Conservation (phyloP, 1,140 invertebrate species). For the Battus philenor region DNA sequence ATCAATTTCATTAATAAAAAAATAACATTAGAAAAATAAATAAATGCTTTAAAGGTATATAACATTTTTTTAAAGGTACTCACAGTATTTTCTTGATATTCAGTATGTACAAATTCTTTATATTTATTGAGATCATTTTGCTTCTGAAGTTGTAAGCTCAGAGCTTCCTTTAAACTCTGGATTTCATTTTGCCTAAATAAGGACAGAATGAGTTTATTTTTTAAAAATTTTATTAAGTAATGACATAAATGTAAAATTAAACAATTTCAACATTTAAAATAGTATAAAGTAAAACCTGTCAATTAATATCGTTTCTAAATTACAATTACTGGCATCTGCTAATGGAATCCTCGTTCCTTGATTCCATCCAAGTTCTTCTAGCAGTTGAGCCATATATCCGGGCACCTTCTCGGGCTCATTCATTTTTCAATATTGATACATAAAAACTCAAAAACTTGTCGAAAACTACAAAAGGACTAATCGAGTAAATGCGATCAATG, state of each 20-base stretch:
- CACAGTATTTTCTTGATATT: conserved; percentile 78
- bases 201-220: no score
- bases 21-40: no score
- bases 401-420: conserved; percentile 31
- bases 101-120: conserved; percentile 70
- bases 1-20: no score
- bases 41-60: no score
- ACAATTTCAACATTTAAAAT: conserved; percentile 1
- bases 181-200: conserved; percentile 66
- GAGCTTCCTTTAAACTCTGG: conserved; percentile 56
- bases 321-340: conserved; percentile 82
- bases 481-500: no score
- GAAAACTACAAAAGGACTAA: no score
- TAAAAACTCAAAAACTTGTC: no score
- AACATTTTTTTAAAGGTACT: no score
- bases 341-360: conserved; percentile 84
- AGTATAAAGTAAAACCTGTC: conserved; percentile 37
- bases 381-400: conserved; percentile 77
- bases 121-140: conserved; percentile 72
- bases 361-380: conserved; percentile 82
- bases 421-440: conserved; percentile 29
- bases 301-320: conserved; percentile 75
- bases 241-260: not conserved
- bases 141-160: conserved; percentile 58
- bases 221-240: no score